Conservation (phyloP, 1,140 invertebrate species). For the Papilio dardanus region DNA sequence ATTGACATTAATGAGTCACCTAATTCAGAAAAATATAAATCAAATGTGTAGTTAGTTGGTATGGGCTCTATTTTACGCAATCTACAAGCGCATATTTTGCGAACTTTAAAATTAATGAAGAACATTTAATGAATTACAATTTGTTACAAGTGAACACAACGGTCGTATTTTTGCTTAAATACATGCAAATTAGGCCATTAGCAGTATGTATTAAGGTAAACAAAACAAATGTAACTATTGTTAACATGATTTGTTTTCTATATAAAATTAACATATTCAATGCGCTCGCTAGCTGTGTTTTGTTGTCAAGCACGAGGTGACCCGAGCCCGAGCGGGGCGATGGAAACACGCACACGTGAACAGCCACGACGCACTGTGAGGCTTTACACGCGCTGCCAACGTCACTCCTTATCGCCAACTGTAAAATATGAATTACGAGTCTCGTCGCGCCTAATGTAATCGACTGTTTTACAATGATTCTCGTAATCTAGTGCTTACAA, state of each 20-base stretch:
- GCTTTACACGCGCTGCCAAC: slow-evolving; percentile 54
- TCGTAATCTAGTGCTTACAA: background rate
- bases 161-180: background rate
- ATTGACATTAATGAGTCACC: too few species aligned
- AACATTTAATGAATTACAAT: too few species aligned
- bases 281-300: background rate
- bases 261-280: background rate
- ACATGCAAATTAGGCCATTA: background rate
- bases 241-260: background rate
- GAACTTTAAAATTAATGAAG: too few species aligned
- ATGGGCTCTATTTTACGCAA: too few species aligned
- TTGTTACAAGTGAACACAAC: too few species aligned
- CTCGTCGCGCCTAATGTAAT: slow-evolving; percentile 60
- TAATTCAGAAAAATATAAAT: background rate
- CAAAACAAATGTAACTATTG: background rate
- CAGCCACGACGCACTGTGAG: slow-evolving; percentile 27
- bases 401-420: slow-evolving; percentile 64
- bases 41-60: too few species aligned
- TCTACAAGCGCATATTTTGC: too few species aligned
- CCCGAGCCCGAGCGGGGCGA: slow-evolving; percentile 34
- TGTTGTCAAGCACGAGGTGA: slow-evolving; percentile 9
- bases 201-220: background rate
- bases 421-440: slow-evolving; percentile 75
- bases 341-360: slow-evolving; percentile 40
- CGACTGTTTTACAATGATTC: slow-evolving; percentile 40